Conservation (phyloP, 2,797 vertebrate species). For the Alectoris magna region DNA sequence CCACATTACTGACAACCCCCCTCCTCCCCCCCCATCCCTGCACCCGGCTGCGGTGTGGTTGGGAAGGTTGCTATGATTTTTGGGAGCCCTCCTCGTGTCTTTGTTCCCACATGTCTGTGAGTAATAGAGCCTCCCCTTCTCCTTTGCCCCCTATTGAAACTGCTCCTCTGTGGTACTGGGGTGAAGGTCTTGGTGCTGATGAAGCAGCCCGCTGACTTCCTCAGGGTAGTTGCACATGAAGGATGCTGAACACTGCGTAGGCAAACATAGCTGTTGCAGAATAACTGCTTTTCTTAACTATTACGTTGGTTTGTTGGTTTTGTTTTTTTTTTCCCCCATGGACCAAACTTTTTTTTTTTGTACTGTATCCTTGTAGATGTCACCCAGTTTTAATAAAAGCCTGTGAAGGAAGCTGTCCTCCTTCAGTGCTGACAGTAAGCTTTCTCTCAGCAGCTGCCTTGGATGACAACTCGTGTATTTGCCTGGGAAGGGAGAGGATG, state of each 20-base stretch:
- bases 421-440: not conserved
- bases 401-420: conserved; percentile 69
- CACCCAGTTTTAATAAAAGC: conserved; percentile 97
- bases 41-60: not conserved
- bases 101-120: conserved; percentile 71
- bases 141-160: conserved; percentile 11
- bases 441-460: not conserved
- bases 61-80: conserved; percentile 7
- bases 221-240: conserved; percentile 63
- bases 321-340: conserved; percentile 67
- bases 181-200: conserved; percentile 43
- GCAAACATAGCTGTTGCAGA: conserved; percentile 73
- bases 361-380: conserved; percentile 88
- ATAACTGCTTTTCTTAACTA: conserved; percentile 80
- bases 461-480: not conserved
- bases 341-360: conserved; percentile 84
- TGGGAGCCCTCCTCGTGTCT: conserved; percentile 36
- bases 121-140: conserved; percentile 49
- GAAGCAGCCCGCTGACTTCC: conserved; percentile 53
- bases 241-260: conserved; percentile 66
- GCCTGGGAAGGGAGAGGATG: not conserved
- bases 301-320: conserved; percentile 16
- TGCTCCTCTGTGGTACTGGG: conserved; percentile 69
- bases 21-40: not conserved
- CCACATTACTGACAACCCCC: conserved; percentile 59